Percentiles rank a stretch among this genome's conserved stretches.
Evolutionary conservation across 2,797 vertebrate genomes (phyloP).

Genomic region (Tarsius wallacei): DNA sequence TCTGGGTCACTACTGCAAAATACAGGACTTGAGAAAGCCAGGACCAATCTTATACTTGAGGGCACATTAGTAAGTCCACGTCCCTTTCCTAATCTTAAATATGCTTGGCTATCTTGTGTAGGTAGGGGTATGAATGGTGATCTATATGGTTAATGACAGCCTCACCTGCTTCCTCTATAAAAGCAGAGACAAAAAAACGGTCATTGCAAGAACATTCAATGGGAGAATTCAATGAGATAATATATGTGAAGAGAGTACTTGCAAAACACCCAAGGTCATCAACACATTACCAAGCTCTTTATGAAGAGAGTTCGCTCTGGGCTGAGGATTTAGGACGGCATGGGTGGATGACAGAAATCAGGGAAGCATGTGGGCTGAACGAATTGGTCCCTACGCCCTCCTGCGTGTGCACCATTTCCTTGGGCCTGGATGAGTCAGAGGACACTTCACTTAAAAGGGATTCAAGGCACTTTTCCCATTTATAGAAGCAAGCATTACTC

Average conservation of each 20-base stretch:
- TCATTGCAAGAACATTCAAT: background rate
- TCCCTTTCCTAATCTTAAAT: no score
- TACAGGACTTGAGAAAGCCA: no score
- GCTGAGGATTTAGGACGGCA: fast-evolving
- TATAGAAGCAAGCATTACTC: no score
- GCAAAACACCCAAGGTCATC: background rate
- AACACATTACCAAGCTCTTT: fast-evolving
- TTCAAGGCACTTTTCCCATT: background rate
- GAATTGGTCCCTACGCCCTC: fast-evolving
- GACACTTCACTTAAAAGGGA: background rate
- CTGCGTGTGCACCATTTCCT: background rate
- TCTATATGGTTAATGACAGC: background rate
- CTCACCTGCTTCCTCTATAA: background rate
- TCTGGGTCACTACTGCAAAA: background rate
- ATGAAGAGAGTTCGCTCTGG: no score
- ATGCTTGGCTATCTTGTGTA: no score
- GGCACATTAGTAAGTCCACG: background rate
- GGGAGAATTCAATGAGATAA: background rate
- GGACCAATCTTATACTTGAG: no score
- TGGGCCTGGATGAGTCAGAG: background rate
- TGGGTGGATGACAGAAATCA: background rate
- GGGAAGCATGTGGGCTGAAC: fast-evolving
- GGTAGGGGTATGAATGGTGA: background rate
- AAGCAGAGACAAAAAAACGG: background rate
- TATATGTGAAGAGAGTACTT: fast-evolving